Conservation (phyloP, 2,113 vertebrate genomes). For the Genyomyrus donnyi region DNA sequence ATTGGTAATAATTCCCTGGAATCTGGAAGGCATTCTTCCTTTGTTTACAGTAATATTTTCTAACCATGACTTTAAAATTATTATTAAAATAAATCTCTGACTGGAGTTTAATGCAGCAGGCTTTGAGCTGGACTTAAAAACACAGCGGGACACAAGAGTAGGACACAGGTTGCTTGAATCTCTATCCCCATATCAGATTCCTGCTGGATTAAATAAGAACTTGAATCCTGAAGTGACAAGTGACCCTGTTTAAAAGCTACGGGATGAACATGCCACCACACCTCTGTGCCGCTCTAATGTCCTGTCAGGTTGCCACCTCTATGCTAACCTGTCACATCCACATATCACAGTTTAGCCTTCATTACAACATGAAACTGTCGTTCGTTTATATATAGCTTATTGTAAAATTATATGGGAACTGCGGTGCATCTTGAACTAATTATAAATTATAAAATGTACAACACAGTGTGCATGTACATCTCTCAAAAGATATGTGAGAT, state of each 20-base stretch:
- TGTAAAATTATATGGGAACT: background rate
- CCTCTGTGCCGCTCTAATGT: background rate
- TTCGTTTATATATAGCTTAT: background rate
- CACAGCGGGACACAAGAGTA: background rate
- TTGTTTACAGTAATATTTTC: background rate
- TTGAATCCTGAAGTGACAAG: background rate
- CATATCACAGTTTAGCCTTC: background rate
- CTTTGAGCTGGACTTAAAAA: background rate
- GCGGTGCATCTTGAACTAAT: background rate
- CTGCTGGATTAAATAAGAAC: background rate
- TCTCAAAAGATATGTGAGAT: background rate
- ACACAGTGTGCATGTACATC: background rate
- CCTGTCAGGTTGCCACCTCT: background rate
- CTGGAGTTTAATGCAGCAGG: background rate
- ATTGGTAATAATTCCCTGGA: background rate
- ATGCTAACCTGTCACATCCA: background rate
- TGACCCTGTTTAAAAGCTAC: background rate
- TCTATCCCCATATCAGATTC: background rate
- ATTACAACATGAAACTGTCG: background rate
- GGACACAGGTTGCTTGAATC: background rate
- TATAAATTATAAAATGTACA: background rate
- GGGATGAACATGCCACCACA: background rate
- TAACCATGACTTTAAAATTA: background rate
- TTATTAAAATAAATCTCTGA: background rate
- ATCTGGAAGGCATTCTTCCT: background rate